A percentile compares a stretch with the other conserved stretches of the same genome.
Conservation (phyloP, 2,888 invertebrate genomes). For the Nomada fucata region DNA sequence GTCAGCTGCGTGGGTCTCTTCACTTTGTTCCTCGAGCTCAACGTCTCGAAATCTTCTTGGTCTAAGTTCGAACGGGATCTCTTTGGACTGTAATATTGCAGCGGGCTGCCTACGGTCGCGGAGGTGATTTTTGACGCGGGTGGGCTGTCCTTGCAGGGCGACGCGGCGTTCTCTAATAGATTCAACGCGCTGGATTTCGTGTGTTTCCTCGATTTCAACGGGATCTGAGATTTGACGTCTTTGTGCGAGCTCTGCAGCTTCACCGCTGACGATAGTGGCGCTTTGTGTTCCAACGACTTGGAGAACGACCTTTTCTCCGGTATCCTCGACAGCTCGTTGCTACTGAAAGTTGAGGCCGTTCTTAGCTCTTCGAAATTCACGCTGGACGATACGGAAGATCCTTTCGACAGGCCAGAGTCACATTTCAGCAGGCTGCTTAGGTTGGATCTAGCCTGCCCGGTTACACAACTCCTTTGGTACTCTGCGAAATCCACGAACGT, state of each 20-base stretch:
- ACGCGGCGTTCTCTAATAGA: constrained; percentile 79
- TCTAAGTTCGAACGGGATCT: constrained; percentile 76
- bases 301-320: constrained; percentile 3
- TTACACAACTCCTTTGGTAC: constrained; percentile 10
- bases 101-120: constrained; percentile 8
- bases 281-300: background rate
- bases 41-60: constrained; percentile 36
- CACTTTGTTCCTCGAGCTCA: constrained; percentile 43
- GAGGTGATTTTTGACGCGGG: constrained; percentile 73
- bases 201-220: constrained; percentile 45
- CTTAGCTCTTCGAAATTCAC: background rate
- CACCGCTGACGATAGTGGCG: constrained; percentile 6
- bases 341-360: background rate
- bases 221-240: constrained; percentile 42
- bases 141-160: constrained; percentile 81
- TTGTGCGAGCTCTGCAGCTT: constrained; percentile 43
- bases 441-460: constrained; percentile 3
- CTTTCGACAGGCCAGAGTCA: constrained; percentile 6
- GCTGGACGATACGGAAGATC: background rate
- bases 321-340: constrained; percentile 1
- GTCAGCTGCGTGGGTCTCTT: constrained; percentile 54
- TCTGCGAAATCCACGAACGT: constrained; percentile 67
- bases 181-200: constrained; percentile 52
- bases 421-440: constrained; percentile 2
- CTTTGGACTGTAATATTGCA: constrained; percentile 78